These are phyloP conservation scores for Pterobdella sp. DNA, from an alignment of 2,888 invertebrate genomes.

Conservation along the genomic window DNA sequence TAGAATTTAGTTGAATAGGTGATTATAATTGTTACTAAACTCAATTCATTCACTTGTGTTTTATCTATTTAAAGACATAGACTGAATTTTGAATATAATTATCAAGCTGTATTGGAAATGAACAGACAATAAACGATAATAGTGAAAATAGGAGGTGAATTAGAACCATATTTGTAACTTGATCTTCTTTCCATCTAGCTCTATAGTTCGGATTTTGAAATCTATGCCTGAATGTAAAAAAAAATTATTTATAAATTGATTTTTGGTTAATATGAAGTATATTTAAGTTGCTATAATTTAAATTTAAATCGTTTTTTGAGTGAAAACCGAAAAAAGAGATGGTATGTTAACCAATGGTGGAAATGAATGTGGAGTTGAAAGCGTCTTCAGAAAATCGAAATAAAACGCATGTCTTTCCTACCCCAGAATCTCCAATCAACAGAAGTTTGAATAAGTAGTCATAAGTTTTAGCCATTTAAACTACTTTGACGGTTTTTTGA, in stretches of 20 bases:
- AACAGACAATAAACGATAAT: no score
- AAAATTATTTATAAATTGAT: no score
- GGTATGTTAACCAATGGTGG: slow-evolving; percentile 54
- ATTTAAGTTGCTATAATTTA: no score
- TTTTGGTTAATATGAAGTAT: no score
- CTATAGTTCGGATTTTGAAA: slow-evolving; percentile 95
- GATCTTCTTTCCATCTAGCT: slow-evolving; percentile 88
- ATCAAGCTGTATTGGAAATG: no score
- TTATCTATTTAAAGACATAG: no score
- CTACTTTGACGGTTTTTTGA: not conserved
- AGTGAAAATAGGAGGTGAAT: no score
- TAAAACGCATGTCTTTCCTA: slow-evolving; percentile 58
- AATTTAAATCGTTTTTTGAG: no score
- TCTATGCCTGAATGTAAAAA: slow-evolving; percentile 74
- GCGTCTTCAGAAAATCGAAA: slow-evolving; percentile 59
- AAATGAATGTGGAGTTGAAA: slow-evolving; percentile 59
- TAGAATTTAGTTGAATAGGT: no score
- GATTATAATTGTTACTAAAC: no score
- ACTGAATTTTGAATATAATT: no score
- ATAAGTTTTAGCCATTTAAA: slow-evolving; percentile 56
- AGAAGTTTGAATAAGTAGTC: slow-evolving; percentile 59
- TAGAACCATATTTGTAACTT: slow-evolving; percentile 95
- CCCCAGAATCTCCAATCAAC: slow-evolving; percentile 59
- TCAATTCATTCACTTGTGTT: no score
- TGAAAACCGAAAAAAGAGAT: not conserved